Conservation (phyloP, 2,888 invertebrate genomes). For the Tortrix viridana region DNA sequence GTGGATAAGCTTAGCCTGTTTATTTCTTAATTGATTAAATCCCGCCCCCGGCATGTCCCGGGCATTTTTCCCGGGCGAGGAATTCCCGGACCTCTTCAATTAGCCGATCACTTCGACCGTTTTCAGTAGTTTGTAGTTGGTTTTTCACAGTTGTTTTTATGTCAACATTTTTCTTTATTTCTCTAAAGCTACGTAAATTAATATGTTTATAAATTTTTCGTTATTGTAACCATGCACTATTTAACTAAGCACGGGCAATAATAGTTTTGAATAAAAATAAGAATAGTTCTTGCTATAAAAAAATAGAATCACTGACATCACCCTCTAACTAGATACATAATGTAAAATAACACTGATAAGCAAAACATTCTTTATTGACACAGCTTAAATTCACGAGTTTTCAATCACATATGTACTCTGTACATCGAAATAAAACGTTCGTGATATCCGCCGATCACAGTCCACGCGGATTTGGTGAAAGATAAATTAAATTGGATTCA, state of each 20-base stretch:
- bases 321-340: no score
- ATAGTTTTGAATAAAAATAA: no score
- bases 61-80: slow-evolving; percentile 31
- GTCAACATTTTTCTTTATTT: background rate
- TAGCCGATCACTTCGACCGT: slow-evolving; percentile 15
- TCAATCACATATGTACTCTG: no score
- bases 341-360: no score
- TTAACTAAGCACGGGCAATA: no score
- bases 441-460: slow-evolving; percentile 27
- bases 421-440: slow-evolving; percentile 15
- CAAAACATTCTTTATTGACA: no score
- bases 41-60: slow-evolving; percentile 35
- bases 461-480: slow-evolving; percentile 15
- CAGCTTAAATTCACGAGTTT: no score
- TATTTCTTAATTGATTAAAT: slow-evolving; percentile 40
- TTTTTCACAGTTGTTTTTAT: slow-evolving; percentile 11
- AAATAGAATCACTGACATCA: no score
- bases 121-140: slow-evolving; percentile 29
- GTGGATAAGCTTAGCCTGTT: slow-evolving; percentile 17
- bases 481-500: slow-evolving; percentile 32
- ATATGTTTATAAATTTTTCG: no score
- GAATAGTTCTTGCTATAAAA: no score
- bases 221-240: no score
- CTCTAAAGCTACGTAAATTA: no score
- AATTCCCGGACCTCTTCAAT: slow-evolving; percentile 34